Base-by-base conservation (phyloP, 2,888 invertebrate genomes). In the Anoncus sp. region DNA sequence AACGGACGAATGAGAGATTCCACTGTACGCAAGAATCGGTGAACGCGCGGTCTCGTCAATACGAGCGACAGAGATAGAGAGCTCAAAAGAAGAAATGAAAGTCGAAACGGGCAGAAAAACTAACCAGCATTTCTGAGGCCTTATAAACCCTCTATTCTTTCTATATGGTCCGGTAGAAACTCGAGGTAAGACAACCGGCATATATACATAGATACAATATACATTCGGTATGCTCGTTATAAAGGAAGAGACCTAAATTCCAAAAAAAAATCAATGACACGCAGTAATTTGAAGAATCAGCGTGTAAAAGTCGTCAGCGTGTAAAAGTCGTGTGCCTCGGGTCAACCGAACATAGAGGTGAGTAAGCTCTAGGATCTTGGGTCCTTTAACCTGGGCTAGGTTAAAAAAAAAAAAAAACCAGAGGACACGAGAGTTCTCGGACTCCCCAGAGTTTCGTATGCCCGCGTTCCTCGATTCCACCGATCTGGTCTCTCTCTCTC, bases 1-100 rank as follows among this genome's bases (percentile, higher is more conserved):
- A 66, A 69, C 63, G 62, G 78, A 38, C 38, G 49, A 62, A 73
- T 71, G 77, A 82, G 77, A 81, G 78, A 66, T 65, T 66, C 71
- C 59, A 59, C 57, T 31, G 60, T 63, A 57, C 49, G 43, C 27
- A 57, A 73, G 62, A 73, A 67, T 18, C 60, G 24, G 14, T 12
- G 18, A 63, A 47, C 35, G 22, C 43, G 40, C 51, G 31, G 22
- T n/a, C n/a, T n/a, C n/a, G n/a, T n/a, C n/a, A n/a, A n/a, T n/a
- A n/a, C n/a, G n/a, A n/a, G 51, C 18, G 63, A 60, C 24, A 75
- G 71, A 43, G 62, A 79, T 20, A 45, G 53, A 53, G 40, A 75
- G 24, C 24, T 47, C 18, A 63, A 63, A n/a, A 62, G 35, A 75
- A 70, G 49, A 63, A 57, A 80, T 76, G 75, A 67, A 45, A 66